Percentiles rank a stretch among this genome's conserved stretches.
These are phyloP conservation scores for Formica selysi DNA, from an alignment of 1,140 invertebrate species.

Conservation along the genomic window DNA sequence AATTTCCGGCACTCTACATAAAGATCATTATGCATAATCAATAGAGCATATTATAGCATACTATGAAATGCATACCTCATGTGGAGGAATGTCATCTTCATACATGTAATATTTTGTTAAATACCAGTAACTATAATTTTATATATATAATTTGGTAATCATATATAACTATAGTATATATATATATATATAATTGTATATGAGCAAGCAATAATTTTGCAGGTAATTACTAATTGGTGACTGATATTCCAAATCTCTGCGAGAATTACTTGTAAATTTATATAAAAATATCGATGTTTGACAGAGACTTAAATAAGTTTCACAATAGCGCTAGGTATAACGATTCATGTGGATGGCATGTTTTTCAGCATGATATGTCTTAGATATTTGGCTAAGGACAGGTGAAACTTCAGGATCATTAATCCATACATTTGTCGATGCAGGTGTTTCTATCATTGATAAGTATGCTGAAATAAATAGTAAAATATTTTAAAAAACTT, in stretches of 20 bases:
- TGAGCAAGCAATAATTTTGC: background rate
- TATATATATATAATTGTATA: background rate
- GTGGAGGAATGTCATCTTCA: background rate
- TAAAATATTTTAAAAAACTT: conserved; percentile 49
- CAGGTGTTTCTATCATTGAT: conserved; percentile 89
- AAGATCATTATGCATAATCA: background rate
- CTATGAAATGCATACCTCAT: background rate
- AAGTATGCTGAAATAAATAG: conserved; percentile 87
- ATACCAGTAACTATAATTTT: conserved; percentile 20
- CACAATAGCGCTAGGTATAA: conserved; percentile 55
- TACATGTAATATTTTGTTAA: conserved; percentile 3
- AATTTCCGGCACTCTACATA: background rate
- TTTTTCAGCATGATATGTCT: conserved; percentile 90
- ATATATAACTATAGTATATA: conserved; percentile 12
- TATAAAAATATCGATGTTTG: conserved; percentile 52
- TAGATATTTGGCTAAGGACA: conserved; percentile 89
- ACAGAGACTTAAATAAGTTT: conserved; percentile 25
- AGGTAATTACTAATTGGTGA: background rate
- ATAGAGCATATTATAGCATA: conserved; percentile 11
- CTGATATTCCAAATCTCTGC: conserved; percentile 13
- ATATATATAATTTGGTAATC: background rate
- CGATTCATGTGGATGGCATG: conserved; percentile 85
- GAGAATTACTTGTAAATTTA: conserved; percentile 59
- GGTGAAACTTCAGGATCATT: conserved; percentile 89
- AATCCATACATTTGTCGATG: conserved; percentile 88